These are phyloP conservation scores for Megaceryle maxima DNA, from an alignment of 2,113 vertebrate species.

Conservation along the genomic window DNA sequence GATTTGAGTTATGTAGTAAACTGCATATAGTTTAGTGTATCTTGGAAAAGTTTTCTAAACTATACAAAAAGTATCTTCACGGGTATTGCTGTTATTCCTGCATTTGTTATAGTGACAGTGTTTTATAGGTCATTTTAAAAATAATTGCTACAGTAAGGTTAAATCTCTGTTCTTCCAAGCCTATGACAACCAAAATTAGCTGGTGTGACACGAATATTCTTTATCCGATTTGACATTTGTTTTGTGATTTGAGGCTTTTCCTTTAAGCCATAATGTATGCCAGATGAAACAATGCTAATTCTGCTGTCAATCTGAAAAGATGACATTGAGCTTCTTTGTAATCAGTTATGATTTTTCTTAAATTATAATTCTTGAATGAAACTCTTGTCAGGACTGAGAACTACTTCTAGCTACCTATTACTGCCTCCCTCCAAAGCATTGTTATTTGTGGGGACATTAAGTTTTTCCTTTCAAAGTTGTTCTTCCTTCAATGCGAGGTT, in stretches of 20 bases:
- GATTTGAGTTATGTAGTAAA: background rate
- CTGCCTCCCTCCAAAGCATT: background rate
- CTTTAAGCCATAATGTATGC: constrained; percentile 34
- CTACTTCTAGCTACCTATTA: background rate
- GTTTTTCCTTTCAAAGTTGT: background rate
- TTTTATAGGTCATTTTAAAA: constrained; percentile 8
- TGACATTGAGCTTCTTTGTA: constrained; percentile 14
- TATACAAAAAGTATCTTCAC: background rate
- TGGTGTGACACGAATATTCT: constrained; percentile 16
- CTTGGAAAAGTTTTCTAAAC: background rate
- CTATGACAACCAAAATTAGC: constrained; percentile 39
- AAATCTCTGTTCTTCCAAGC: background rate
- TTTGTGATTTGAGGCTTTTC: constrained; percentile 49
- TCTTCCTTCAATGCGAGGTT: background rate
- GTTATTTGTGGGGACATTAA: background rate
- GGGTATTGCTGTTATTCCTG: background rate
- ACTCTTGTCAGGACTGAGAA: background rate
- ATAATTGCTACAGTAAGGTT: background rate
- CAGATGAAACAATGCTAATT: constrained; percentile 38
- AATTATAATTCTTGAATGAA: background rate
- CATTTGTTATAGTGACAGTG: background rate
- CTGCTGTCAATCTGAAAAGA: constrained; percentile 12
- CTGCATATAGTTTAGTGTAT: background rate
- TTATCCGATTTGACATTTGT: constrained; percentile 25
- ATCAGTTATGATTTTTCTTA: background rate